Base-by-base conservation (phyloP, 2,888 invertebrate species). In the Phortica magna region DNA sequence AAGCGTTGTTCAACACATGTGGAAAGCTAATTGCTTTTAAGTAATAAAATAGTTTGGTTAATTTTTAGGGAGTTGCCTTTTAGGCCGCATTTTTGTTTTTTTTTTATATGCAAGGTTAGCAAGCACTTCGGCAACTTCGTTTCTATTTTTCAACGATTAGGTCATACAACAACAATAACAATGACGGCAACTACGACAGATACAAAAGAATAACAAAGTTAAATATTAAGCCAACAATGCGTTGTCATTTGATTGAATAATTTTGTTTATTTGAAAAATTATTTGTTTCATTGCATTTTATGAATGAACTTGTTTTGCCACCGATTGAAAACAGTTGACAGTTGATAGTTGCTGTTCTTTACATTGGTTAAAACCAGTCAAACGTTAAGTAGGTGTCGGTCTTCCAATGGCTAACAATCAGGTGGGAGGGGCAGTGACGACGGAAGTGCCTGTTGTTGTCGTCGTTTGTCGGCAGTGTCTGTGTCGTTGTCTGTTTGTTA, bases 371-470 rank as follows among this genome's bases (percentile, higher is more conserved):
- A 83, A 86, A 86, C 85, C 86, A 87, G 88, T 87, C 85, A 79
- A 82, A 82, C 80, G 81, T 76, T 85, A 87, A 87, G 86, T 87
- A 87, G 86, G 86, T 88, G 88, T 85, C 85, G 87, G 85, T 85
- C 85, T 84, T 48, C 48, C 14, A 48, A 48, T 48, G 76, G 74
- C 76, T 76, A 79, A 75, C 75, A 79, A 77, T 78, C 64, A 75
- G 79, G 80, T 82, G 82, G 79, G 80, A 82, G 84, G 81, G 83
- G 76, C 79, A 67, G 57, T 41, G 31, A n/a, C 41, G 10, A 57
- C 14, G 41, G 57, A 57, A 73, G 65, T 55, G 79, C 78, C 76
- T 76, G 81, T 80, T 10, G 78, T 31, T 31, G 31, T 31, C 31
- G 31, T 31, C 31, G 31, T 31, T 31, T 31, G 31, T 31, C 31